Conservation (phyloP, 2,113 vertebrate species). For the Silurus glanis region DNA sequence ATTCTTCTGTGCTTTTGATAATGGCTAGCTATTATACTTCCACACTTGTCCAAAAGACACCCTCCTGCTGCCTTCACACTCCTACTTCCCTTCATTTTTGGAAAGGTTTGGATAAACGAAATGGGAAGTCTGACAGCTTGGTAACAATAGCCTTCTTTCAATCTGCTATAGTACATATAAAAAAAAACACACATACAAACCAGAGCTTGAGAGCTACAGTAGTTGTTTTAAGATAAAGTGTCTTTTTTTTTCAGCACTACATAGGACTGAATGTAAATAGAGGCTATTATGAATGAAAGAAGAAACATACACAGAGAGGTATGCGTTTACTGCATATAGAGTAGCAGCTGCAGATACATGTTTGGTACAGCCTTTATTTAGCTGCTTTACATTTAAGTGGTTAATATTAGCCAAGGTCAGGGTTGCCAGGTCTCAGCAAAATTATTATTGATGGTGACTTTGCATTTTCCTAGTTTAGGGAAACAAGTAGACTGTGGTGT, state of each 20-base stretch:
- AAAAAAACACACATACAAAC: not conserved
- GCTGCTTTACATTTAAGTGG: not conserved
- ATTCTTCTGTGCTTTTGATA: not conserved
- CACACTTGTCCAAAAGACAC: not conserved
- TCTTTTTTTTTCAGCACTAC: not conserved
- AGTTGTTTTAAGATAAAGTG: slow-evolving; percentile 38
- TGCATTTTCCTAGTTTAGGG: not conserved
- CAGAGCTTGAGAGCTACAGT: not conserved
- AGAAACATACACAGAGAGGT: not conserved
- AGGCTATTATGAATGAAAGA: slow-evolving; percentile 10
- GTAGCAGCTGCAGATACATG: not conserved
- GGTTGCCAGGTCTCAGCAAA: not conserved
- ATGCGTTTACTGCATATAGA: not conserved
- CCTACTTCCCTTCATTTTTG: not conserved
- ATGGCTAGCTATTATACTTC: not conserved
- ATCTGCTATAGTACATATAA: not conserved
- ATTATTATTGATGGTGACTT: not conserved
- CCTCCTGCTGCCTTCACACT: not conserved
- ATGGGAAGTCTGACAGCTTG: slow-evolving; percentile 34
- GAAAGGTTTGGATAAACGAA: slow-evolving; percentile 8
- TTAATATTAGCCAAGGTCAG: not conserved
- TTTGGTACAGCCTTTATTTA: not conserved
- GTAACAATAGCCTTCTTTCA: slow-evolving; percentile 38
- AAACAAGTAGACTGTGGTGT: not conserved
- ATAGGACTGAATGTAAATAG: slow-evolving; percentile 28